A percentile compares a stretch with the other conserved stretches of the same genome.
phyloP scores from a whole-genome alignment of 2,113 vertebrate genomes.

The Hiodon alosoides region DNA sequence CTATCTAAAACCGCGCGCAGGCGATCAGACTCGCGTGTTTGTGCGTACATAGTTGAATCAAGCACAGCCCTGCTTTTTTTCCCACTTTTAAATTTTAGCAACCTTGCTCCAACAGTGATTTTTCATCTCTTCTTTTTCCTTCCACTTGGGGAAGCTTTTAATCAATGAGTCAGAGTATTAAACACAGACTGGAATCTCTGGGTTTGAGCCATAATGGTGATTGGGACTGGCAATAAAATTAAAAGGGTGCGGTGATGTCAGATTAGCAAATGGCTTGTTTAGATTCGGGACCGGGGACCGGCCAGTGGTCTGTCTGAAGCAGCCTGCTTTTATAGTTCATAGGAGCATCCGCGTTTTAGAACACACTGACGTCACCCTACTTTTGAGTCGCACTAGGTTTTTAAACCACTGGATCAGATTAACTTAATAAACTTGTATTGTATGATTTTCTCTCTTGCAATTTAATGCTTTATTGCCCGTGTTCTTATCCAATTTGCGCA shows the following conservation, averaged over 20 bases:
- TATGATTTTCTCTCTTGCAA: too few species aligned
- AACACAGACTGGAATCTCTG: conserved; percentile 22
- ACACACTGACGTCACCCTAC: conserved; percentile 20
- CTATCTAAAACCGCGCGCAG: not conserved
- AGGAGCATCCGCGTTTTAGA: conserved; percentile 35
- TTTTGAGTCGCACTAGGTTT: too few species aligned
- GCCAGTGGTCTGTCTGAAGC: too few species aligned
- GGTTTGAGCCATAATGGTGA: conserved; percentile 30
- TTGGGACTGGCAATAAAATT: conserved; percentile 35
- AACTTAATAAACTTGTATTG: too few species aligned
- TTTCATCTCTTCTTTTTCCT: conserved; percentile 11
- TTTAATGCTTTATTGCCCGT: too few species aligned
- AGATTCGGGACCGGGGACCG: conserved; percentile 23
- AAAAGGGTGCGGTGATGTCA: conserved; percentile 23
- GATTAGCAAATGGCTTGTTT: conserved; percentile 26
- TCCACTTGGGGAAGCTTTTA: conserved; percentile 33
- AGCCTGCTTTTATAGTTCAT: not conserved
- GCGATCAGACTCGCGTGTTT: not conserved
- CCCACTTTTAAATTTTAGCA: too few species aligned
- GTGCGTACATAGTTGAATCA: not conserved
- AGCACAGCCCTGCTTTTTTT: too few species aligned
- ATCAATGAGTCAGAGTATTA: conserved; percentile 10
- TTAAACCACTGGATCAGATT: too few species aligned
- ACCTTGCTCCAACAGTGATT: too few species aligned
- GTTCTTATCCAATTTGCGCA: too few species aligned